Conservation (phyloP, 2,797 vertebrate species). For the Heteromormyrus szaboi region DNA sequence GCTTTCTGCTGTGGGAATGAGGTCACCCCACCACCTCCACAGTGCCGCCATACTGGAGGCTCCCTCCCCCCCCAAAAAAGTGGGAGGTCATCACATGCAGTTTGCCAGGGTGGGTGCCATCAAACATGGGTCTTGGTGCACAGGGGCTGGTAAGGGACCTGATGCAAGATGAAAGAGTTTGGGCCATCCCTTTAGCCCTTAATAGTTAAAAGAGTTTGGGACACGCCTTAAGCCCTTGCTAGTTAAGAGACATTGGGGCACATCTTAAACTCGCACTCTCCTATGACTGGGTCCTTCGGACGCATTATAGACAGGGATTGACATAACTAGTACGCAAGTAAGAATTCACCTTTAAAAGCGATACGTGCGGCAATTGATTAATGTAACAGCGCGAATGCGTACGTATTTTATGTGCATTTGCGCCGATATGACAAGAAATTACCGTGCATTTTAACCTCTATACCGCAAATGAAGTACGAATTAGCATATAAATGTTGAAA, state of each 20-base stretch:
- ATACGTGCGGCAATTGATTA: background rate
- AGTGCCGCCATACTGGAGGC: background rate
- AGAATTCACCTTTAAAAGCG: background rate
- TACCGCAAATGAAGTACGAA: background rate
- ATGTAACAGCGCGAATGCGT: background rate
- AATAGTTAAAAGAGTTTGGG: background rate
- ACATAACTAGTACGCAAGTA: background rate
- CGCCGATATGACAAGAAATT: background rate
- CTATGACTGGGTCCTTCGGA: background rate
- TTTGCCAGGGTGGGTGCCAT: background rate
- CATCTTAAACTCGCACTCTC: background rate
- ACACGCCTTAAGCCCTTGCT: background rate
- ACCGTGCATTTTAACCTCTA: background rate
- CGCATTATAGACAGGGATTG: background rate
- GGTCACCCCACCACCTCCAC: slow-evolving; percentile 42
- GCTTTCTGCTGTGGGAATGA: slow-evolving; percentile 66
- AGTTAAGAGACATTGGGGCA: background rate
- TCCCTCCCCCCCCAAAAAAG: background rate
- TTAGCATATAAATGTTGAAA: background rate
- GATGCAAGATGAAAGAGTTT: background rate
- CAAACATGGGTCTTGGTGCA: background rate
- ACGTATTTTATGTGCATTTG: background rate
- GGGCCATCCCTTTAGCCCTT: background rate
- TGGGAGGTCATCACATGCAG: background rate
- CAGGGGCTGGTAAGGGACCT: too few relatives aligned